These are phyloP conservation scores for Cydia pomonella DNA, from an alignment of 1,140 invertebrate species.

Conservation along the genomic window DNA sequence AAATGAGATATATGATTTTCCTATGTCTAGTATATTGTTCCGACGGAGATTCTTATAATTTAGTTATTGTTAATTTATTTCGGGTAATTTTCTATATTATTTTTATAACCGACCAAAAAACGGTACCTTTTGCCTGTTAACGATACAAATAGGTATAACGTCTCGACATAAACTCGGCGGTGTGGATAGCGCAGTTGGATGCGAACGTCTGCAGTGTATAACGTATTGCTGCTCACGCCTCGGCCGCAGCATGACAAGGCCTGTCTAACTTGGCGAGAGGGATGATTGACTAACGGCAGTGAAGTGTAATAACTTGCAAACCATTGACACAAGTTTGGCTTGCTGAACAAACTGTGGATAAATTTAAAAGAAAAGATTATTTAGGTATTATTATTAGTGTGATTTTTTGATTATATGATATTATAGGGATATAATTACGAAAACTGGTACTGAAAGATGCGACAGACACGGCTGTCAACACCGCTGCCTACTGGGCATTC, in stretches of 20 bases:
- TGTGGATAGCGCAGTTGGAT: constrained; percentile 3
- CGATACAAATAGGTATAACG: not conserved
- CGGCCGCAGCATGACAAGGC: constrained; percentile 43
- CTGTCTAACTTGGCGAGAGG: constrained; percentile 41
- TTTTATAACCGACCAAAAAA: not conserved
- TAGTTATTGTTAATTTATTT: too few relatives aligned
- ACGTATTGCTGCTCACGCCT: constrained; percentile 48
- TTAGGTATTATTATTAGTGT: too few relatives aligned
- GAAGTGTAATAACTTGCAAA: constrained; percentile 35
- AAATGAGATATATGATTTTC: too few relatives aligned
- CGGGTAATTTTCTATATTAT: too few relatives aligned
- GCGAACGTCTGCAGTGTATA: constrained; percentile 35
- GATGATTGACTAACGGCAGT: constrained; percentile 50
- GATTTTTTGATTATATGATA: too few relatives aligned
- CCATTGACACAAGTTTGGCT: not conserved
- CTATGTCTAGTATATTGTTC: too few relatives aligned
- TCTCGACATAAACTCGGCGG: constrained; percentile 3
- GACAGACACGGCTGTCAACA: too few relatives aligned
- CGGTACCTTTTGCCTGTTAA: not conserved
- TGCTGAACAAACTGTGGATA: constrained; percentile 39
- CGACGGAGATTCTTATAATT: too few relatives aligned
- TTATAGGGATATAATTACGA: too few relatives aligned
- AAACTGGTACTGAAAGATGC: too few relatives aligned
- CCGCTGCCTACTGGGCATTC: too few relatives aligned
- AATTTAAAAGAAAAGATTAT: constrained; percentile 34